phyloP scores from a whole-genome alignment of 1,140 invertebrate species.

The Procambarus virginalis region DNA sequence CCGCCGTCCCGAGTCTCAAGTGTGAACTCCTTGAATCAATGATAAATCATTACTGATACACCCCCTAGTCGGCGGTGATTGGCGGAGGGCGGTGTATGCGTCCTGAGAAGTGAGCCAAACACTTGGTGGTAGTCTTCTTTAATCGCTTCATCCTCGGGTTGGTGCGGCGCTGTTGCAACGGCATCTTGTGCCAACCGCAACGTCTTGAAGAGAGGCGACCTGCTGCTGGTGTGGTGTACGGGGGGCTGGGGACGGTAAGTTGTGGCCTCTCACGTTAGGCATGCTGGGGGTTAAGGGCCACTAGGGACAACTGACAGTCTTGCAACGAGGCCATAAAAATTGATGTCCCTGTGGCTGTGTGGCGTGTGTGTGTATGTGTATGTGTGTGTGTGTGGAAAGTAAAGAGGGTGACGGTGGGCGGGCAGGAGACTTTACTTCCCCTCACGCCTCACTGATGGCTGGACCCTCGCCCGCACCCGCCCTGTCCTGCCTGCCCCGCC shows the following conservation, averaged over 20 bases:
- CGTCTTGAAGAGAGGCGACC: neutral
- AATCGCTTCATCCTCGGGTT: slow-evolving; percentile 4
- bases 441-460: neutral
- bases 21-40: slow-evolving; percentile 1
- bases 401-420: slow-evolving; percentile 4
- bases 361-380: neutral
- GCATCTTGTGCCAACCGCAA: neutral
- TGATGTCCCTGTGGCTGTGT: slow-evolving; percentile 10
- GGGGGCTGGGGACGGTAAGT: neutral
- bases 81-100: slow-evolving; percentile 9
- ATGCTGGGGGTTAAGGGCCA: neutral
- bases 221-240: neutral
- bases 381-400: slow-evolving; percentile 7
- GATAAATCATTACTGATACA: slow-evolving; percentile 14
- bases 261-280: slow-evolving; percentile 1
- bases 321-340: slow-evolving; percentile 5
- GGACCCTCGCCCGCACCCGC: neutral
- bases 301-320: neutral
- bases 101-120: slow-evolving; percentile 1
- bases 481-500: neutral
- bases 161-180: neutral
- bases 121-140: neutral
- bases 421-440: slow-evolving; percentile 6
- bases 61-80: slow-evolving; percentile 11
- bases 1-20: neutral